Evolutionary conservation across 2,797 vertebrate species (phyloP), one percentile per base, ranked within the genome.

Genomic region (Cynodonichthys magdalenae): DNA sequence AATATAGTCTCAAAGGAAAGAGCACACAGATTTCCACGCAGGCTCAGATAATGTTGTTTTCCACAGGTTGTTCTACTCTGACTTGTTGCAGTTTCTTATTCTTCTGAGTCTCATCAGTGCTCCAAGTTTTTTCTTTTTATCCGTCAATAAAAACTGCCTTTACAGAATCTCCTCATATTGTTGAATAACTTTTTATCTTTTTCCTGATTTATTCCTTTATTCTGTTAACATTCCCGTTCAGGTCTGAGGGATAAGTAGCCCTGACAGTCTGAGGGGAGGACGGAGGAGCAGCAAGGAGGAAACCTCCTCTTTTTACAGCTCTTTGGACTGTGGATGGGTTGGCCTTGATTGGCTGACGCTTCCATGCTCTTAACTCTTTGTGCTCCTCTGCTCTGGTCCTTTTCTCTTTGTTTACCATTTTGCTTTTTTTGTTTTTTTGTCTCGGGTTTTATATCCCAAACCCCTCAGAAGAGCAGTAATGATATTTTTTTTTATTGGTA

Each of bases 321-420:
- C 52, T 79, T 60, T 68, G 57, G 75, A 63, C 64, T 56, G 51
- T 42, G 58, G 48, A 69, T 54, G 59, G 77, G 64, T 61, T 71
- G 74, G 58, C 34, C 71, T 77, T 59, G 68, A 81, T 81, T 84
- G 82, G 76, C 70, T 77, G 68, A 50, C 42, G 54, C 48, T 54
- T 56, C 74, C 45, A 54, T 54, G 65, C 34, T 47, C 12, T 90
- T 88, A 90, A 88, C 82, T 69, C 82, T 84, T 87, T 73, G 66
- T 62, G 64, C 48, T 63, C 62, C 71, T 66, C 58, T 29, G 49
- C 2, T 66, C 39, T 59, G 34, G 24, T 63, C 46, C 15, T 66
- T 12, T 39, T 31, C 44, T 60, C 56, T 65, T 17, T 64, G 20
- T 65, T 52, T 68, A 9, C 45, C 53, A 2, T 59, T 20, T 7